These are phyloP conservation scores for Drosophila chauvacae DNA, from an alignment of 1,140 invertebrate genomes.

Conservation along the genomic window DNA sequence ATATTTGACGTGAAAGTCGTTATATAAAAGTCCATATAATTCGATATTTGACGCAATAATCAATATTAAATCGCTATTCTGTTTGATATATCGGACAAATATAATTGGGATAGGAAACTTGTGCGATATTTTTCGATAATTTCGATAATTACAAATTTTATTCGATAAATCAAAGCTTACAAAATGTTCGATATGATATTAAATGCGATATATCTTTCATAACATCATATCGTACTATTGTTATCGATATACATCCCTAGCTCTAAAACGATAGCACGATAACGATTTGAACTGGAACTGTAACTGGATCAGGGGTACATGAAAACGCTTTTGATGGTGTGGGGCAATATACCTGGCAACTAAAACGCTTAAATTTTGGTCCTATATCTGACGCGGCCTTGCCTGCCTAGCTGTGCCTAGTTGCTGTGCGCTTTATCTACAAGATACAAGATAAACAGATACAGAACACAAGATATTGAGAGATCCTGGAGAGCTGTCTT, in stretches of 20 bases:
- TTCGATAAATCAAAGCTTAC: not conserved
- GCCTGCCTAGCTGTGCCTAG: conserved; percentile 33
- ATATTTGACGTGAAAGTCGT: not conserved
- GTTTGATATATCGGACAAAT: not conserved
- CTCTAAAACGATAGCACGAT: conserved; percentile 6
- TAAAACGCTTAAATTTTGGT: conserved; percentile 22
- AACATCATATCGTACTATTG: not conserved
- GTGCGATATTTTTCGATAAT: not conserved
- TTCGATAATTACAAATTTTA: not conserved
- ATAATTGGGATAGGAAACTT: not conserved
- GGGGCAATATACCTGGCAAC: conserved; percentile 30
- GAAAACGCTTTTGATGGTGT: conserved; percentile 18
- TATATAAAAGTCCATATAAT: not conserved
- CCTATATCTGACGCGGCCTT: conserved; percentile 17
- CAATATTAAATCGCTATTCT: not conserved
- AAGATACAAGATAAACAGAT: conserved; percentile 54
- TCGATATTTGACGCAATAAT: not conserved
- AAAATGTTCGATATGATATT: not conserved
- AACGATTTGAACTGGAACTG: conserved; percentile 13
- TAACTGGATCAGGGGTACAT: conserved; percentile 7
- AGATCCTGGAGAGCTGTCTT: conserved; percentile 15
- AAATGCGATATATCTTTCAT: not conserved
- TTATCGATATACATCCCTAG: not conserved
- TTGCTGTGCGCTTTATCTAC: conserved; percentile 53
- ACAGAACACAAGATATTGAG: conserved; percentile 47